Conservation (phyloP, 2,888 invertebrate species). For the Metallyticus violacea region DNA sequence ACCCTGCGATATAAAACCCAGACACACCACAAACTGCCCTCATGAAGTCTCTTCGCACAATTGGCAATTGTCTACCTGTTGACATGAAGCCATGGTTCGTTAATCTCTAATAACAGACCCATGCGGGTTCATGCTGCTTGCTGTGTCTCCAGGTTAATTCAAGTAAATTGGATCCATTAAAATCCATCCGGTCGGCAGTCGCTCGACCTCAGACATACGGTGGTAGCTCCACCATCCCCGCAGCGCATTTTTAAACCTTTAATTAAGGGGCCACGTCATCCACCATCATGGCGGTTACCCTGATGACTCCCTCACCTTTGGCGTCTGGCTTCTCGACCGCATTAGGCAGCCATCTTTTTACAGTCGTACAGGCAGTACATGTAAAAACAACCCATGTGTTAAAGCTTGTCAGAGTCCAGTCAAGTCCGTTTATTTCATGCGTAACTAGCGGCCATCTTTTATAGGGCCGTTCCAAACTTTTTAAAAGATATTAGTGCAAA, state of each 20-base stretch:
- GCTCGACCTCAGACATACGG: not conserved
- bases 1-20: too few relatives aligned
- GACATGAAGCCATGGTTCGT: not conserved
- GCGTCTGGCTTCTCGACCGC: not conserved
- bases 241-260: slow-evolving; percentile 8
- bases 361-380: too few relatives aligned
- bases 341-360: too few relatives aligned
- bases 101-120: not conserved
- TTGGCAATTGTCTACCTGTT: not conserved
- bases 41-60: too few relatives aligned
- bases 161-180: slow-evolving; percentile 20
- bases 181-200: slow-evolving; percentile 1
- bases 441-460: too few relatives aligned
- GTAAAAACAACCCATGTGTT: too few relatives aligned
- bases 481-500: too few relatives aligned
- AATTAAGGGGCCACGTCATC: slow-evolving; percentile 18
- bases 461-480: too few relatives aligned
- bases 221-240: not conserved
- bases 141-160: slow-evolving; percentile 20
- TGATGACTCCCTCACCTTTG: slow-evolving; percentile 3
- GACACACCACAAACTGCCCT: too few relatives aligned
- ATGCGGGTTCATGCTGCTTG: not conserved
- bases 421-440: too few relatives aligned
- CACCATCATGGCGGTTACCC: slow-evolving; percentile 14
- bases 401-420: too few relatives aligned